These are phyloP conservation scores for Pyrocoelia pectoralis DNA, from an alignment of 2,888 invertebrate species.

Conservation along the genomic window DNA sequence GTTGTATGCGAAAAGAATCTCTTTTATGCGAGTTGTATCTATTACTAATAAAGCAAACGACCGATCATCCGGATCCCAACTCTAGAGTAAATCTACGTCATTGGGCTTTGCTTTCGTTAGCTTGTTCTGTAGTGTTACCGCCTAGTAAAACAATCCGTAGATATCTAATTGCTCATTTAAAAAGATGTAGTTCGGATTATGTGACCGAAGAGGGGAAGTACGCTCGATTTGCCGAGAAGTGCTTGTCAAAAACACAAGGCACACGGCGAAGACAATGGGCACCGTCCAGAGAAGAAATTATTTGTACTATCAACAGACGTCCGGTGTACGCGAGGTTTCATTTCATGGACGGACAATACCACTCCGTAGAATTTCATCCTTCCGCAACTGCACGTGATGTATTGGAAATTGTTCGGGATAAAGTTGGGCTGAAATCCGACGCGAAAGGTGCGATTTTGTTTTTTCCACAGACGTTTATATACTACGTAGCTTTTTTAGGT, in stretches of 20 bases:
- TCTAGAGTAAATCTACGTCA: conserved; percentile 87
- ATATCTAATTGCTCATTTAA: conserved; percentile 88
- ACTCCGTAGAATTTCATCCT: conserved; percentile 94
- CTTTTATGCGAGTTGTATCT: conserved; percentile 89
- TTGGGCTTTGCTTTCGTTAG: conserved; percentile 88
- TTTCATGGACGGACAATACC: conserved; percentile 94
- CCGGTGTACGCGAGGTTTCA: conserved; percentile 91
- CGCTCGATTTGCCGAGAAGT: conserved; percentile 91
- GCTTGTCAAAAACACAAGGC: conserved; percentile 76
- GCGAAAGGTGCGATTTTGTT: conserved; percentile 62
- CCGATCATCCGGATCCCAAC: conserved; percentile 89
- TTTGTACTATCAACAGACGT: conserved; percentile 89
- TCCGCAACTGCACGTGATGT: conserved; percentile 92
- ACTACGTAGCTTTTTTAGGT: conserved; percentile 64
- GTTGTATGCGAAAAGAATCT: conserved; percentile 89
- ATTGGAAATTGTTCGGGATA: conserved; percentile 84
- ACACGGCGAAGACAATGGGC: conserved; percentile 85
- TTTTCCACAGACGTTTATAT: not conserved
- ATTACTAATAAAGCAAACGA: conserved; percentile 91
- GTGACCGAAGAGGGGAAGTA: conserved; percentile 94
- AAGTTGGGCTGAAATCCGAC: conserved; percentile 84
- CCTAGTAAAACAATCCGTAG: conserved; percentile 85
- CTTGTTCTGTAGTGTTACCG: conserved; percentile 85
- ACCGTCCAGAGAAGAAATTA: conserved; percentile 90
- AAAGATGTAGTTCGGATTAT: conserved; percentile 86